phyloP scores from a whole-genome alignment of 1,140 invertebrate genomes.

The Protaetia brevitarsis region DNA sequence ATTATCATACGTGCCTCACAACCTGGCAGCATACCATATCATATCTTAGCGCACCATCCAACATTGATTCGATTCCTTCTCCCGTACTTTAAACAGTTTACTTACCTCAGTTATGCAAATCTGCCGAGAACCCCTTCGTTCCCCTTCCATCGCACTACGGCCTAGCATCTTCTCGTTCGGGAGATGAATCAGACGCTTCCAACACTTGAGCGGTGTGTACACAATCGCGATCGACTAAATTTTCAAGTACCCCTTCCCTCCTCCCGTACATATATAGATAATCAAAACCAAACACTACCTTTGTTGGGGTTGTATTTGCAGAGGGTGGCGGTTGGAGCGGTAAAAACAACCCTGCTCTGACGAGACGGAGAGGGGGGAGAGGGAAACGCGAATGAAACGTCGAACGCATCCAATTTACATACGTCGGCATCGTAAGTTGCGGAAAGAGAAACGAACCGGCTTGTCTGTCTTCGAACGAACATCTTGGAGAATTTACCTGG shows the following conservation, averaged over 20 bases:
- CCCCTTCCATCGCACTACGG: background rate
- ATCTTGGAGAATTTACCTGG: slow-evolving; percentile 10
- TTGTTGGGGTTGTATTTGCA: slow-evolving; percentile 15
- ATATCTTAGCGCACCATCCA: too few species aligned
- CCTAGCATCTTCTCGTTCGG: background rate
- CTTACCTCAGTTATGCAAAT: slow-evolving; percentile 18
- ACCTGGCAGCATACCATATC: too few species aligned
- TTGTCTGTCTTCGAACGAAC: slow-evolving; percentile 14
- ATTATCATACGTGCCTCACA: too few species aligned
- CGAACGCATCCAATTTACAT: slow-evolving; percentile 16
- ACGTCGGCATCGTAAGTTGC: background rate
- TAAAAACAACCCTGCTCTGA: too few species aligned
- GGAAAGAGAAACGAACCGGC: slow-evolving; percentile 4
- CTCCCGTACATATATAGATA: slow-evolving; percentile 19
- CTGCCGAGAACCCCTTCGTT: background rate
- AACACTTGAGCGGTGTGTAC: slow-evolving; percentile 11
- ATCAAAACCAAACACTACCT: slow-evolving; percentile 16
- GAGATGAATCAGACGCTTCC: slow-evolving; percentile 10
- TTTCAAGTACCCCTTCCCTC: slow-evolving; percentile 3
- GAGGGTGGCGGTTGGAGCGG: background rate
- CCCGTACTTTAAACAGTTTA: slow-evolving; percentile 9
- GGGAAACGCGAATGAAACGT: too few species aligned
- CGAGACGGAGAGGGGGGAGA: background rate
- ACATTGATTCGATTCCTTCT: background rate
- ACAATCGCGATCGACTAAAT: slow-evolving; percentile 10